Evolutionary conservation across 2,113 vertebrate species (phyloP).

Genomic region (Nycticebus coucang): DNA sequence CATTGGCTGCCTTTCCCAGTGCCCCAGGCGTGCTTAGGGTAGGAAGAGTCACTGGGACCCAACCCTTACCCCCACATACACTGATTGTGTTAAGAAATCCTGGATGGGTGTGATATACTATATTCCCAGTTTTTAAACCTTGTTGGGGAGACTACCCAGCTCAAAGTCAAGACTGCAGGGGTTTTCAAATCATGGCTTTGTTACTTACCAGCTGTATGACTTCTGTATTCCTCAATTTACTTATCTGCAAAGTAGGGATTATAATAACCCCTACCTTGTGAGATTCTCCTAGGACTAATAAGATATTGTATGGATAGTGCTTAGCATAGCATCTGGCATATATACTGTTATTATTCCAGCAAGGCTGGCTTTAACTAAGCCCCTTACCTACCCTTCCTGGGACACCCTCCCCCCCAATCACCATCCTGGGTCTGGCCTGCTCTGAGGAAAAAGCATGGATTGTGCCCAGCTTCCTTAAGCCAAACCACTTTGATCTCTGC

Average conservation of each 20-base stretch:
- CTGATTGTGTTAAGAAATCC: background rate
- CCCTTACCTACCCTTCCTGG: background rate
- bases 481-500: background rate
- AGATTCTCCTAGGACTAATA: background rate
- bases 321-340: background rate
- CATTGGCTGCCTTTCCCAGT: background rate
- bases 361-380: background rate
- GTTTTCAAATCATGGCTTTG: background rate
- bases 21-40: background rate
- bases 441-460: background rate
- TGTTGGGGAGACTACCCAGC: background rate
- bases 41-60: background rate
- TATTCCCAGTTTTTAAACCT: background rate
- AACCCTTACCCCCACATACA: background rate
- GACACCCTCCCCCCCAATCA: too few species aligned
- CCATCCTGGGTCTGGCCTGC: background rate
- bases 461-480: background rate
- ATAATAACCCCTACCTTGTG: background rate
- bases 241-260: background rate
- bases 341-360: background rate
- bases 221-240: background rate
- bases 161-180: background rate
- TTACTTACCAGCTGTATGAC: background rate
- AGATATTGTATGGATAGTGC: background rate
- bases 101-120: background rate